A percentile compares a stretch with the other conserved stretches of the same genome.
Conservation (phyloP, 2,113 vertebrate genomes). For the Anguilla japonica region DNA sequence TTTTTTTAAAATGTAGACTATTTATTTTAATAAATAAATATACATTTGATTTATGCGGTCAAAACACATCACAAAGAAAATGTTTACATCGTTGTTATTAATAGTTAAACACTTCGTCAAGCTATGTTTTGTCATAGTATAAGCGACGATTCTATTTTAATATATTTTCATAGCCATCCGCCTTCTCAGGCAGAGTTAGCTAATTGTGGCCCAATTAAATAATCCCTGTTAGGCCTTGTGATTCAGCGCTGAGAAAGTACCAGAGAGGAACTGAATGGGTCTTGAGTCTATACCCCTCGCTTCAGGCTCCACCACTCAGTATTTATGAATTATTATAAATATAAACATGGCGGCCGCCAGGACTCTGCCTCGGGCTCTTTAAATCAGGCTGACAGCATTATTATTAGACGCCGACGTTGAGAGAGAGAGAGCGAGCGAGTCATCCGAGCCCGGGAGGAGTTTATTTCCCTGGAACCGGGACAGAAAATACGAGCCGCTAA, state of each 20-base stretch:
- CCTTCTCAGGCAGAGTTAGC: background rate
- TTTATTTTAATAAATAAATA: too few species aligned
- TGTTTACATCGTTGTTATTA: too few species aligned
- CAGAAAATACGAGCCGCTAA: constrained; percentile 5
- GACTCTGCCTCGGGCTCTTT: constrained; percentile 34
- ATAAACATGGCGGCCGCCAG: constrained; percentile 27
- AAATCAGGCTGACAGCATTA: constrained; percentile 47
- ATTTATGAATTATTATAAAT: constrained; percentile 45
- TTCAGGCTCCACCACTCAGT: constrained; percentile 3
- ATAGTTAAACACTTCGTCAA: background rate
- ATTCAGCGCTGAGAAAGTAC: background rate
- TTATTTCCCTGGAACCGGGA: background rate
- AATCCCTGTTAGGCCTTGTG: background rate
- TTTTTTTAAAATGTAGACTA: too few species aligned
- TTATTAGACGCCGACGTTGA: constrained; percentile 35
- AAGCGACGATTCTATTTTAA: background rate
- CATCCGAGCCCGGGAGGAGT: background rate
- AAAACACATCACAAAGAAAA: too few species aligned
- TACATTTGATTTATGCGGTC: too few species aligned
- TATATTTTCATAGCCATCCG: background rate
- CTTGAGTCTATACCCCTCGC: background rate
- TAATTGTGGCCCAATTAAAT: background rate
- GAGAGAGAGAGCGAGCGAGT: background rate
- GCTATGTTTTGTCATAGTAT: background rate
- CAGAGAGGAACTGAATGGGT: background rate